Percentiles rank a stretch among this genome's conserved stretches.
Evolutionary conservation across 2,888 invertebrate species (phyloP).

Genomic region (Nomada lathburiana): DNA sequence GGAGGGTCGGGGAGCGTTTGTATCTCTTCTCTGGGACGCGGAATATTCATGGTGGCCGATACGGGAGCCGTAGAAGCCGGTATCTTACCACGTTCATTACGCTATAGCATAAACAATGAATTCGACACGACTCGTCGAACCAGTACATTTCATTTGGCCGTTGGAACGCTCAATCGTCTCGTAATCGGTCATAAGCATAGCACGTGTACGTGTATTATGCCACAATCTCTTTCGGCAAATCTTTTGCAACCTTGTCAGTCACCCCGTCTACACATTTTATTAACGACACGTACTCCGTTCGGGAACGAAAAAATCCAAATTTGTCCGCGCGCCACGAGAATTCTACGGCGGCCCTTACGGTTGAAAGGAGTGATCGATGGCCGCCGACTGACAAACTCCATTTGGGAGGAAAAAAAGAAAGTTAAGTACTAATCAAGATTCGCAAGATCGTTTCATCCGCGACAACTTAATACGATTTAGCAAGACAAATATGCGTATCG

Average conservation of each 20-base stretch:
- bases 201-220: slow-evolving; percentile 10
- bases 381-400: no score
- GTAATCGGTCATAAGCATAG: slow-evolving; percentile 39
- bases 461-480: no score
- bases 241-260: no score
- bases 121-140: slow-evolving; percentile 28
- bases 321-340: no score
- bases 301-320: no score
- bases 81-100: slow-evolving; percentile 36
- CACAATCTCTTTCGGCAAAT: neutral
- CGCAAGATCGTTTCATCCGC: no score
- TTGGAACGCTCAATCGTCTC: slow-evolving; percentile 40
- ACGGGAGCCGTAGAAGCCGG: slow-evolving; percentile 1
- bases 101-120: slow-evolving; percentile 38
- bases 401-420: no score
- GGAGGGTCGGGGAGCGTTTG: slow-evolving; percentile 12
- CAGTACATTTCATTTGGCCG: slow-evolving; percentile 27
- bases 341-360: no score
- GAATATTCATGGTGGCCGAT: slow-evolving; percentile 24
- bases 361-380: no score
- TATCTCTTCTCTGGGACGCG: neutral
- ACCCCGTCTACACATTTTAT: no score
- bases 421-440: no score
- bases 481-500: neutral
- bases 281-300: no score